These are phyloP conservation scores for Anoplophora glabripennis DNA, from an alignment of 1,140 invertebrate species.

Conservation along the genomic window DNA sequence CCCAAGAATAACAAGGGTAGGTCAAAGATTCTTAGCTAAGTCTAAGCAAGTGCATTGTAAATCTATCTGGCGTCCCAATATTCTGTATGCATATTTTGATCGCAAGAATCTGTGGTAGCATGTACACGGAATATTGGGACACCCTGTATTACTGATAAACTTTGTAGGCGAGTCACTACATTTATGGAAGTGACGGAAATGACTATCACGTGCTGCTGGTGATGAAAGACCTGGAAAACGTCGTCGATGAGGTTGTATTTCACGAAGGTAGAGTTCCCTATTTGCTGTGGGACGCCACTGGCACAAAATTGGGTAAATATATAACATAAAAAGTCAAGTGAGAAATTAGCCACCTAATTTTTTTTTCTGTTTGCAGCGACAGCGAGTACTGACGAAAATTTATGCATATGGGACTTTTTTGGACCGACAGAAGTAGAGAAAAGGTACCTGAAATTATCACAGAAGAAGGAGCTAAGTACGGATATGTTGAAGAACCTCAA, in stretches of 20 bases:
- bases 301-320: constrained; percentile 18
- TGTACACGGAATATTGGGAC: no score
- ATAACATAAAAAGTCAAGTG: no score
- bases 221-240: constrained; percentile 6
- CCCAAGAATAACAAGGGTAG: no score
- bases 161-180: constrained; percentile 6
- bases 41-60: no score
- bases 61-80: no score
- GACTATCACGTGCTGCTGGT: constrained; percentile 4
- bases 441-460: not conserved
- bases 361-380: not conserved
- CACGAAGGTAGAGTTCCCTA: constrained; percentile 19
- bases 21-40: no score
- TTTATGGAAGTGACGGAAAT: not conserved
- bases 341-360: no score
- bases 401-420: constrained; percentile 9
- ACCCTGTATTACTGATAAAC: not conserved
- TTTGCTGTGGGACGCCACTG: constrained; percentile 19
- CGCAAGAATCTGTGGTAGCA: no score
- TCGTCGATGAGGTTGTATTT: constrained; percentile 20
- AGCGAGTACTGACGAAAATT: constrained; percentile 3
- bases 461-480: not conserved
- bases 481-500: constrained; percentile 7
- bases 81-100: no score
- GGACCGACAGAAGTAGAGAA: not conserved